Evolutionary conservation across 2,888 invertebrate genomes (phyloP).

Genomic region (Pyrrhosoma nymphula): DNA sequence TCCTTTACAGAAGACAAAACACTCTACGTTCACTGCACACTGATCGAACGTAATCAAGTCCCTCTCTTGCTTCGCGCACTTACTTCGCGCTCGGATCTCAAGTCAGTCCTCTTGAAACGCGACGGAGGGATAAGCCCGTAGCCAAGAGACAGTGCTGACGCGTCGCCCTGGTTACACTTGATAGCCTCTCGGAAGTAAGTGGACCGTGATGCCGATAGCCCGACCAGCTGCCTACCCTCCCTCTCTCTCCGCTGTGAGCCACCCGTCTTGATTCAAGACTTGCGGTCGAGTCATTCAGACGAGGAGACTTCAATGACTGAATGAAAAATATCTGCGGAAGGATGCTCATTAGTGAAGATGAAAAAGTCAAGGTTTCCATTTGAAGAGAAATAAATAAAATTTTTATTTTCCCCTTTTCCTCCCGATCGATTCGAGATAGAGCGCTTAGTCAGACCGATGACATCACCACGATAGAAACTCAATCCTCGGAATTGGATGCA

Average conservation of each 20-base stretch:
- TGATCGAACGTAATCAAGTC: neutral
- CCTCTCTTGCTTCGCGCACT: neutral
- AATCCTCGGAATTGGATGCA: neutral
- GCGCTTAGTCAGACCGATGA: neutral
- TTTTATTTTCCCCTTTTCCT: neutral
- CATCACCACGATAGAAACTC: neutral
- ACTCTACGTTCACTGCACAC: neutral
- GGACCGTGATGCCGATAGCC: conserved; percentile 61
- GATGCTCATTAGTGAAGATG: neutral
- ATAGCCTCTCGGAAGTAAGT: conserved; percentile 51
- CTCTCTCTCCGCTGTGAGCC: neutral
- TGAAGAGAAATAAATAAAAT: neutral
- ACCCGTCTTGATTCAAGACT: neutral
- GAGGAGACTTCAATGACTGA: conserved; percentile 62
- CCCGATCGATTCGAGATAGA: neutral
- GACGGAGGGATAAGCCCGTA: conserved; percentile 2
- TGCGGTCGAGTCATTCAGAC: conserved; percentile 63
- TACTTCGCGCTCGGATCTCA: neutral
- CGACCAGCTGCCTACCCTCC: conserved; percentile 47
- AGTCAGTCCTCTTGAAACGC: neutral
- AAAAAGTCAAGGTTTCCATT: neutral
- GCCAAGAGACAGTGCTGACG: conserved; percentile 28
- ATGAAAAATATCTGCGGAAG: conserved; percentile 7
- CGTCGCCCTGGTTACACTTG: conserved; percentile 57
- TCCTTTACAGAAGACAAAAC: neutral